Conservation (phyloP, 2,113 vertebrate species). For the Dasyornis broadbenti region DNA sequence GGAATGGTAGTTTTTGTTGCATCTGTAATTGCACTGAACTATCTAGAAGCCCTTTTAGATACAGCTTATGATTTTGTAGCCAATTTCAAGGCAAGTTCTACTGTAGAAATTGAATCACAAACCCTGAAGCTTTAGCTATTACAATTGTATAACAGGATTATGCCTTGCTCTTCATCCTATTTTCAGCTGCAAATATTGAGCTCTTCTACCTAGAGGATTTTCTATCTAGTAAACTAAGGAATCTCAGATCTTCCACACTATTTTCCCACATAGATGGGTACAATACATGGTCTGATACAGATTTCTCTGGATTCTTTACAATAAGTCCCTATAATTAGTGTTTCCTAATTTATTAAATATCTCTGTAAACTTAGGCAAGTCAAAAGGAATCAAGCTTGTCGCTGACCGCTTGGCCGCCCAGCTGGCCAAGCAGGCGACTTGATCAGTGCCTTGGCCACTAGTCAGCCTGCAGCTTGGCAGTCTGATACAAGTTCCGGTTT, state of each 20-base stretch:
- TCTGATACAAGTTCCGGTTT: too few species aligned
- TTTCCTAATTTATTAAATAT: not conserved
- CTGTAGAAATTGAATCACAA: conserved; percentile 15
- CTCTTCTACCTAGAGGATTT: not conserved
- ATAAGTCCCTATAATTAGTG: not conserved
- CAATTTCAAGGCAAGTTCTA: conserved; percentile 23
- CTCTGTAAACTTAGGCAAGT: not conserved
- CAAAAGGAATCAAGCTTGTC: not conserved
- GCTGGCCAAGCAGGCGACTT: too few species aligned
- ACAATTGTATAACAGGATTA: not conserved
- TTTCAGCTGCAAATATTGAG: not conserved
- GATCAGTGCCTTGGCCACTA: too few species aligned
- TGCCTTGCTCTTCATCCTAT: not conserved
- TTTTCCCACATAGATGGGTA: not conserved
- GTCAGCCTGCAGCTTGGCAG: too few species aligned
- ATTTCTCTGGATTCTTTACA: not conserved
- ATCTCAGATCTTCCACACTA: not conserved
- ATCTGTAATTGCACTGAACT: not conserved
- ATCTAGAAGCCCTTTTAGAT: not conserved
- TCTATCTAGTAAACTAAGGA: not conserved
- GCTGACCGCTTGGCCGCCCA: too few species aligned
- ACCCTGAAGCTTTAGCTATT: not conserved
- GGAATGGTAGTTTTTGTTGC: not conserved
- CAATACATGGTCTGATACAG: not conserved
- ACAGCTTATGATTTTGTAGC: not conserved